These are phyloP conservation scores for Odontamblyopus lacepedii DNA, from an alignment of 2,797 vertebrate species.

Conservation along the genomic window DNA sequence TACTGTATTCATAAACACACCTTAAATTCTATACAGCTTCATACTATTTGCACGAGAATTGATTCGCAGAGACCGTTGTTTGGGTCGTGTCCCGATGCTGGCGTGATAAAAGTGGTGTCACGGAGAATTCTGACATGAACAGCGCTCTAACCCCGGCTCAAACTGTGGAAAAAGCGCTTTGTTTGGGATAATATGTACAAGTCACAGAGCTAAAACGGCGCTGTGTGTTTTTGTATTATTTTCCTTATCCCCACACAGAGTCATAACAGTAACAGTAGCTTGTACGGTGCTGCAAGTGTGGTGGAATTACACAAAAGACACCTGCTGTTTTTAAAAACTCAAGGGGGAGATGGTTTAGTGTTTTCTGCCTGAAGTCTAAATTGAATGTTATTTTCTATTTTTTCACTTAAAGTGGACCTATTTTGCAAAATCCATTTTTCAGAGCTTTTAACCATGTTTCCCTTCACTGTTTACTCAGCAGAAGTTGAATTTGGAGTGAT, in stretches of 20 bases:
- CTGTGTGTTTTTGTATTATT: conserved; percentile 18
- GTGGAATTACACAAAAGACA: conserved; percentile 11
- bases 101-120: conserved; percentile 52
- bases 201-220: conserved; percentile 12
- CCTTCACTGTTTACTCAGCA: too few species aligned
- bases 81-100: conserved; percentile 34
- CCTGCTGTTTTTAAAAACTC: conserved; percentile 14
- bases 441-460: too few species aligned
- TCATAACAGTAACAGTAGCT: conserved; percentile 19
- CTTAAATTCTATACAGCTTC: background rate
- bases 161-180: conserved; percentile 24
- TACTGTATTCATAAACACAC: background rate
- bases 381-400: background rate
- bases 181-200: conserved; percentile 19
- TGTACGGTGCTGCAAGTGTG: conserved; percentile 14
- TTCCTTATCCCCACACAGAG: conserved; percentile 22
- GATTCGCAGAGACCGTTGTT: background rate
- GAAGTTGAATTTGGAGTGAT: too few species aligned
- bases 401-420: too few species aligned
- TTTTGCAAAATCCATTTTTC: too few species aligned
- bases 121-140: conserved; percentile 52
- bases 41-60: background rate
- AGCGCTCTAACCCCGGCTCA: conserved; percentile 27
- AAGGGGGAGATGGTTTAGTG: conserved; percentile 3
- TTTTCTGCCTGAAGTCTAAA: background rate